These are phyloP conservation scores for Papilio gigon DNA, from an alignment of 2,888 invertebrate species.

Conservation along the genomic window DNA sequence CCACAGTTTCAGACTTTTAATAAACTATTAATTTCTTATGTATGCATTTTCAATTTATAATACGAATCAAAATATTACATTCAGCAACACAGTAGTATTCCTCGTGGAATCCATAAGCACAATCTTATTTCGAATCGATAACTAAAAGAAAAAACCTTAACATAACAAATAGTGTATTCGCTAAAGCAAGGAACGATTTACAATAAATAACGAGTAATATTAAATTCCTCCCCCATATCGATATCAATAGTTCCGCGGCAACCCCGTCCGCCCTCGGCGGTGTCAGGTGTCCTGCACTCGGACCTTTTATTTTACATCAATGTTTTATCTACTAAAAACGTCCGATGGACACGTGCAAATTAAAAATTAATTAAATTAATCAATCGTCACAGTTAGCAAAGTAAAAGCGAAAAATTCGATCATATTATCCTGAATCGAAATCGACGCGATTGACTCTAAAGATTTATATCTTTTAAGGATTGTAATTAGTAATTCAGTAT, in stretches of 20 bases:
- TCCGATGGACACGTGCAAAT: background rate
- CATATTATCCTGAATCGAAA: background rate
- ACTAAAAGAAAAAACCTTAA: background rate
- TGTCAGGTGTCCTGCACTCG: conserved; percentile 64
- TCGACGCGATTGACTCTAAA: too few species aligned
- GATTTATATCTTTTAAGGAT: too few species aligned
- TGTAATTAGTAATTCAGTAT: too few species aligned
- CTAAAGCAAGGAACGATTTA: conserved; percentile 73
- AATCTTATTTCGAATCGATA: background rate
- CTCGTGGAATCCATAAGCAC: background rate
- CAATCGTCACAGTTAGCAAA: background rate
- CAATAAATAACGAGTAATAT: conserved; percentile 82
- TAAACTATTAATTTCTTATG: background rate
- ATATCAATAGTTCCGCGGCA: conserved; percentile 74
- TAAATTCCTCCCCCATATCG: conserved; percentile 77
- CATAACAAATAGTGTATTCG: conserved; percentile 63
- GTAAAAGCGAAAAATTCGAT: background rate
- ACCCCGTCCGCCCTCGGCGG: conserved; percentile 72
- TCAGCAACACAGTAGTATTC: background rate
- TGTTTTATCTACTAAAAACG: conserved; percentile 11
- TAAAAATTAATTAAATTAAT: background rate
- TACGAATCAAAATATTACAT: background rate
- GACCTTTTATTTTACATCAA: conserved; percentile 39
- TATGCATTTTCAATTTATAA: background rate
- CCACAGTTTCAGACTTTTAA: too few species aligned